phyloP scores from a whole-genome alignment of 1,140 invertebrate species.

The Drosophila grimshawi region DNA sequence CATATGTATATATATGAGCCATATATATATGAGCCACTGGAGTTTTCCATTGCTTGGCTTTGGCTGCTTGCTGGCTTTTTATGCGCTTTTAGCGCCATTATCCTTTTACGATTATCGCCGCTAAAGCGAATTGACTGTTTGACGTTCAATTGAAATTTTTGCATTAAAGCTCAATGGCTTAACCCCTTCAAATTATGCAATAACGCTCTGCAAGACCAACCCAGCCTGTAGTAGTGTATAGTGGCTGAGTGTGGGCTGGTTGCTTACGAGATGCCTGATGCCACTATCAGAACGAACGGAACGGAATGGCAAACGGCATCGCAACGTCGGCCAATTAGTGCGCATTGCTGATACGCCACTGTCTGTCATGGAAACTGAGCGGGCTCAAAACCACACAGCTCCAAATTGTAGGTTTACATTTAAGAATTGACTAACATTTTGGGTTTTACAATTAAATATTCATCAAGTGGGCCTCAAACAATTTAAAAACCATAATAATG shows the following conservation, averaged over 20 bases:
- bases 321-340: conserved; percentile 78
- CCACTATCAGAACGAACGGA: conserved; percentile 25
- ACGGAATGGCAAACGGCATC: conserved; percentile 44
- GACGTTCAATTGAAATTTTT: conserved; percentile 83
- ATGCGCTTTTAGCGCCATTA: conserved; percentile 81
- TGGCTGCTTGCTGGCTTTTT: conserved; percentile 59
- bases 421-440: no score
- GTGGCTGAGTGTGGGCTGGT: neutral
- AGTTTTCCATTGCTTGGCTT: conserved; percentile 8
- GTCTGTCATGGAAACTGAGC: conserved; percentile 73
- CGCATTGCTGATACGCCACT: conserved; percentile 80
- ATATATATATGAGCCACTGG: conserved; percentile 7
- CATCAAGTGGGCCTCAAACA: no score
- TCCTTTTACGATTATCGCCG: conserved; percentile 82
- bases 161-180: conserved; percentile 83
- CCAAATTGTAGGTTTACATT: no score
- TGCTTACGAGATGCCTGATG: conserved; percentile 5
- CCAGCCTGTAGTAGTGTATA: neutral
- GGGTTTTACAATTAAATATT: no score
- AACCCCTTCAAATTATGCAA: conserved; percentile 82
- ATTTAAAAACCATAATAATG: no score
- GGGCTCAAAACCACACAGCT: conserved; percentile 1
- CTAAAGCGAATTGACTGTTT: conserved; percentile 83
- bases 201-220: conserved; percentile 36
- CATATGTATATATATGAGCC: neutral